A percentile compares a stretch with the other conserved stretches of the same genome.
Evolutionary conservation across 2,888 invertebrate genomes (phyloP).

Genomic region (Timandra comae): DNA sequence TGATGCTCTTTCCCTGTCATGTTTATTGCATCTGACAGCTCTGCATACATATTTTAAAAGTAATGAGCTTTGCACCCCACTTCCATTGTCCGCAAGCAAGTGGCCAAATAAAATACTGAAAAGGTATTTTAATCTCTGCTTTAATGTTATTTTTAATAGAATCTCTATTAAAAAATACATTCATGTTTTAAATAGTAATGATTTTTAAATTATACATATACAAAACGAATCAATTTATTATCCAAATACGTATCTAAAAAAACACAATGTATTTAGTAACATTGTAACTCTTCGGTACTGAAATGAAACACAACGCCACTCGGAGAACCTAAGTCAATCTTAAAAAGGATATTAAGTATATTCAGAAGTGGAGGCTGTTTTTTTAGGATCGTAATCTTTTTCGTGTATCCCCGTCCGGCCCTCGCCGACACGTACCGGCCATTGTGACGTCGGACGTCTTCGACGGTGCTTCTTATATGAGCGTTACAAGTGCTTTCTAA

Average conservation of each 20-base stretch:
- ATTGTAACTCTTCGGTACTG: constrained; percentile 9
- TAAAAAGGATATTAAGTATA: constrained; percentile 62
- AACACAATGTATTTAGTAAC: no score
- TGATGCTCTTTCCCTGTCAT: constrained; percentile 65
- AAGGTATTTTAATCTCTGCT: no score
- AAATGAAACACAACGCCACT: constrained; percentile 37
- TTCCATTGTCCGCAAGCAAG: no score
- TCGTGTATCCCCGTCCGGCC: constrained; percentile 63
- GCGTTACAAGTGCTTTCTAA: constrained; percentile 79
- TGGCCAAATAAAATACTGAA: no score
- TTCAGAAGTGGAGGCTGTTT: constrained; percentile 67
- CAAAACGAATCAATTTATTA: no score
- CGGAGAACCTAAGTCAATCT: constrained; percentile 51
- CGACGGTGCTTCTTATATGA: constrained; percentile 76
- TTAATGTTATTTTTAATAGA: no score
- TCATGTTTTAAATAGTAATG: no score
- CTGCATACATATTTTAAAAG: constrained; percentile 47
- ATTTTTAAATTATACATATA: no score
- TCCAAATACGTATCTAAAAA: no score
- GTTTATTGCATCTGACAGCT: constrained; percentile 61
- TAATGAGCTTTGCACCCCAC: constrained; percentile 43
- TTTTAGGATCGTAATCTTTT: constrained; percentile 76
- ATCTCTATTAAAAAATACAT: no score
- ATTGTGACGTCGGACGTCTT: constrained; percentile 75
- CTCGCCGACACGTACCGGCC: constrained; percentile 71